A percentile compares a stretch with the other conserved stretches of the same genome.
Conservation (phyloP, 2,113 vertebrate genomes). For the Pyxicephalus adspersus region DNA sequence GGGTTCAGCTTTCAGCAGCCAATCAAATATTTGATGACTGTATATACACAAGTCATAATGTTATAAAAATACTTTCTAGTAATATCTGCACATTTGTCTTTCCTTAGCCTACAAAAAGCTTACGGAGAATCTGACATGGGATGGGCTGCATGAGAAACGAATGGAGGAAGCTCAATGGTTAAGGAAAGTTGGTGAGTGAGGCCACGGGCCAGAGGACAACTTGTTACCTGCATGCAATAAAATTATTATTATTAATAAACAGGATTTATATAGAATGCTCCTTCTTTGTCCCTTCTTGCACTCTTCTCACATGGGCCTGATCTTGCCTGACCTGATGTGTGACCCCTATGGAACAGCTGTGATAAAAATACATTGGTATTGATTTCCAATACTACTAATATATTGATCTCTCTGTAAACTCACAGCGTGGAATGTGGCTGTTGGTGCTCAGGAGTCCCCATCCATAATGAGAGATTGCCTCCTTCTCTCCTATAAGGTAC, state of each 20-base stretch:
- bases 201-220: too few relatives aligned
- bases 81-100: conserved; percentile 17
- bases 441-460: conserved; percentile 75
- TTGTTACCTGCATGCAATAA: too few relatives aligned
- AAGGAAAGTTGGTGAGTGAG: conserved; percentile 83
- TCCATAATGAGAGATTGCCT: conserved; percentile 87
- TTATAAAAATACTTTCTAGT: too few relatives aligned
- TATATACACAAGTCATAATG: too few relatives aligned
- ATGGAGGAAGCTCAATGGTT: conserved; percentile 86
- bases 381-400: neutral
- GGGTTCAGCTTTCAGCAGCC: too few relatives aligned
- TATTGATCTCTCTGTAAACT: conserved; percentile 56
- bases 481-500: conserved; percentile 85
- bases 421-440: conserved; percentile 89
- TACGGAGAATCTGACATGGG: conserved; percentile 54
- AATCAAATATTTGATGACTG: too few relatives aligned
- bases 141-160: conserved; percentile 63
- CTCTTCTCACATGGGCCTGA: too few relatives aligned
- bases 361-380: neutral
- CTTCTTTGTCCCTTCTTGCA: too few relatives aligned
- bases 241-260: too few relatives aligned
- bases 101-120: conserved; percentile 75
- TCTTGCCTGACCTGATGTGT: too few relatives aligned
- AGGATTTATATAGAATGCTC: too few relatives aligned
- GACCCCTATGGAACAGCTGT: too few relatives aligned